phyloP scores from a whole-genome alignment of 2,797 vertebrate genomes.

The Etheostoma perlongum region DNA sequence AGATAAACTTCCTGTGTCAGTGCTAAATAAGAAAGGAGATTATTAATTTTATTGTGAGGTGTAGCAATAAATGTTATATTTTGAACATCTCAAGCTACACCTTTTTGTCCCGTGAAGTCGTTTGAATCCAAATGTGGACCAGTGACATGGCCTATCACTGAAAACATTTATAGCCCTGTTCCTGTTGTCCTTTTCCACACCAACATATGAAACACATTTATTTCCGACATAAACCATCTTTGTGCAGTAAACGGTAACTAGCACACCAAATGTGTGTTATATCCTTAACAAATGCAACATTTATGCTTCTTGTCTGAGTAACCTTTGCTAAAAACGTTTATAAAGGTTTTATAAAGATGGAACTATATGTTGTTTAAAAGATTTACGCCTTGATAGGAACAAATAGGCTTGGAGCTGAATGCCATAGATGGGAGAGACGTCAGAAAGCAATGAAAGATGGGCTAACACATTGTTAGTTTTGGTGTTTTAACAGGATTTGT shows the following conservation, averaged over 20 bases:
- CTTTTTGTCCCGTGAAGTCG: too few relatives aligned
- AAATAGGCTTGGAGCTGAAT: background rate
- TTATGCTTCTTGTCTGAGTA: constrained; percentile 10
- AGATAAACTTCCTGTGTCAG: background rate
- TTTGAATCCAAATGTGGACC: background rate
- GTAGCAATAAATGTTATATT: background rate
- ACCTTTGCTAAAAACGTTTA: constrained; percentile 55
- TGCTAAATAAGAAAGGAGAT: background rate
- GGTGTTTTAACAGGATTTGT: constrained; percentile 22
- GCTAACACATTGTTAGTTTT: background rate
- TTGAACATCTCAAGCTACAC: too few relatives aligned
- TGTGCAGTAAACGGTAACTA: constrained; percentile 6
- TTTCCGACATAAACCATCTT: constrained; percentile 2
- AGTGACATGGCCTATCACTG: background rate
- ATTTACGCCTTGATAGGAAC: constrained; percentile 11
- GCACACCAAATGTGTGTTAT: constrained; percentile 8
- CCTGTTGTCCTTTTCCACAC: background rate
- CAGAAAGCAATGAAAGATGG: constrained; percentile 4
- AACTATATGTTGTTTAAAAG: constrained; percentile 29
- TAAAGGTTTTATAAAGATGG: constrained; percentile 40
- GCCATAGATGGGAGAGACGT: constrained; percentile 4
- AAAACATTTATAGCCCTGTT: background rate
- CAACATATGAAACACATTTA: background rate
- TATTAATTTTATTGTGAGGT: constrained; percentile 1
- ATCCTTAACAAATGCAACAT: constrained; percentile 20